Percentiles rank a stretch among this genome's conserved stretches.
phyloP scores from a whole-genome alignment of 2,888 invertebrate genomes.

The Drosophila quinaria region DNA sequence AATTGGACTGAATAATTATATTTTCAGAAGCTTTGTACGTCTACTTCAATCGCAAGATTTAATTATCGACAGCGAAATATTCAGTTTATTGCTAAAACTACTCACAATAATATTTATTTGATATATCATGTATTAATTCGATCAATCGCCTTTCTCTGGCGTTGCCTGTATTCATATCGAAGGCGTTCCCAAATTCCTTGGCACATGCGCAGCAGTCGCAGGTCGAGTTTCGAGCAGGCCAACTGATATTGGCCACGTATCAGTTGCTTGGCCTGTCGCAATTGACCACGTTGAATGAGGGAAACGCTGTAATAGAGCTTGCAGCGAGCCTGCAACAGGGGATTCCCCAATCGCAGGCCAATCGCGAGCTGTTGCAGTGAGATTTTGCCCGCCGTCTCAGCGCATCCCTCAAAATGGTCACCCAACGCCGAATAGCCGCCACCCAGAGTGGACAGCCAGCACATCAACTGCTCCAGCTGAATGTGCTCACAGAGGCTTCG shows the following conservation, averaged over 20 bases:
- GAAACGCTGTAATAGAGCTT: slow-evolving; percentile 94
- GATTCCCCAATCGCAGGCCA: slow-evolving; percentile 93
- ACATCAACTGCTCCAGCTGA: slow-evolving; percentile 93
- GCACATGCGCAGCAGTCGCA: slow-evolving; percentile 92
- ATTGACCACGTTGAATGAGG: slow-evolving; percentile 92
- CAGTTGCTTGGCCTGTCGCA: slow-evolving; percentile 88
- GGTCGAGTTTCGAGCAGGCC: slow-evolving; percentile 86
- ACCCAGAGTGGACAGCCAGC: slow-evolving; percentile 98
- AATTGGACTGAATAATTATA: neutral
- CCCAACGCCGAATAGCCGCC: slow-evolving; percentile 98
- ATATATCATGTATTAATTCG: neutral
- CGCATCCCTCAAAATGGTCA: slow-evolving; percentile 92
- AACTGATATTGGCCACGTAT: slow-evolving; percentile 87
- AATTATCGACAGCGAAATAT: neutral
- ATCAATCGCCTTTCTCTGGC: neutral
- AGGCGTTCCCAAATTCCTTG: slow-evolving; percentile 94
- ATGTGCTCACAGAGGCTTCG: slow-evolving; percentile 88
- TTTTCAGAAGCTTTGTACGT: neutral
- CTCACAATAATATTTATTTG: neutral
- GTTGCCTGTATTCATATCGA: slow-evolving; percentile 85
- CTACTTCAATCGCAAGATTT: neutral
- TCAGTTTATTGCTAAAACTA: neutral
- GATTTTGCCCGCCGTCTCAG: slow-evolving; percentile 94
- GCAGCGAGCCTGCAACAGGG: slow-evolving; percentile 92
- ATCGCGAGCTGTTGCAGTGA: slow-evolving; percentile 94